phyloP scores from a whole-genome alignment of 2,888 invertebrate genomes.

The Drosophila lacicola region DNA sequence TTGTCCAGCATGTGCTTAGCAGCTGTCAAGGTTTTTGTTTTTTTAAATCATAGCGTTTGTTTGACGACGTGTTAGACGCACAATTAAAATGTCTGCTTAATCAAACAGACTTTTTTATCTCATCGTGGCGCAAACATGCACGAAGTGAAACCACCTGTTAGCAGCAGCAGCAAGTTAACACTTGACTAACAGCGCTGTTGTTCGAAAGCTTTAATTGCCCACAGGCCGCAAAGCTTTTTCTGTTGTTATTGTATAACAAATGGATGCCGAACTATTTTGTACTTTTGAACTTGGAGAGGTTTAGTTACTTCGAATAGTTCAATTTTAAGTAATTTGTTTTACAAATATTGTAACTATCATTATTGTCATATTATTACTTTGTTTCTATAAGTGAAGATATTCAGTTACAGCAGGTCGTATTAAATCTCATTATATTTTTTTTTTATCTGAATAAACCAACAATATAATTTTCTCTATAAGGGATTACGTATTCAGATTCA shows the following conservation, averaged over 20 bases:
- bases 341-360: too few species aligned
- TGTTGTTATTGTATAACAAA: not conserved
- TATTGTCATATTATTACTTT: too few species aligned
- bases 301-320: too few species aligned
- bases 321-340: too few species aligned
- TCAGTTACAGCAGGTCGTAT: too few species aligned
- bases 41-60: constrained; percentile 19
- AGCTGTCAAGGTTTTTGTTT: constrained; percentile 22
- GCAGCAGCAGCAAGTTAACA: constrained; percentile 25
- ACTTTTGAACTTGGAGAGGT: too few species aligned
- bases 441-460: too few species aligned
- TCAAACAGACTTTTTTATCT: constrained; percentile 52
- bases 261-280: not conserved
- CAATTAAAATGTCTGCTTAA: constrained; percentile 65
- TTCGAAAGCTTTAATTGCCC: constrained; percentile 31
- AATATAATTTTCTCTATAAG: too few species aligned
- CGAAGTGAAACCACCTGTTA: constrained; percentile 62
- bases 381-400: too few species aligned
- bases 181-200: constrained; percentile 34
- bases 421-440: too few species aligned
- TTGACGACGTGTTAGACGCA: constrained; percentile 55
- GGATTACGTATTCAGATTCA: too few species aligned
- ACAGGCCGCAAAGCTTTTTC: constrained; percentile 2
- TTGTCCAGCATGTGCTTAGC: constrained; percentile 11
- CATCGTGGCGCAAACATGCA: constrained; percentile 11